phyloP scores from a whole-genome alignment of 2,797 vertebrate genomes.

The Amphiprion clarkii region DNA sequence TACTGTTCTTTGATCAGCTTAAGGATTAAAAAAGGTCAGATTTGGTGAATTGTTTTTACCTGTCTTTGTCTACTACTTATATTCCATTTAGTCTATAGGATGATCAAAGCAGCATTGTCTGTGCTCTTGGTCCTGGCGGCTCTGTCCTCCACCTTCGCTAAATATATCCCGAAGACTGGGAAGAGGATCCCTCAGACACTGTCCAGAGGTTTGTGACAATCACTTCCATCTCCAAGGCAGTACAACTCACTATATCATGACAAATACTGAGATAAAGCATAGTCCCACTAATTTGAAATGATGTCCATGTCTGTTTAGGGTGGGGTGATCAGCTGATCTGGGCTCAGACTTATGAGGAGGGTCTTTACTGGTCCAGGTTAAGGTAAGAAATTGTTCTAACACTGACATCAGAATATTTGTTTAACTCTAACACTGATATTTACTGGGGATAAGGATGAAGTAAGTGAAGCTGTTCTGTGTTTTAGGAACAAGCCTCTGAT shows the following conservation, averaged over 20 bases:
- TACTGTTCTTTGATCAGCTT: too few species aligned
- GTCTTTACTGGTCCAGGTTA: conserved; percentile 89
- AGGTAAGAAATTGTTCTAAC: conserved; percentile 77
- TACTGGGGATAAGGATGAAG: not conserved
- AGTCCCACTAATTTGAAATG: not conserved
- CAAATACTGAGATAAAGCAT: not conserved
- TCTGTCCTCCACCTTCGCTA: conserved; percentile 82
- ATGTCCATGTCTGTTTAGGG: conserved; percentile 79
- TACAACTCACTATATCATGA: not conserved
- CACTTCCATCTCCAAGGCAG: not conserved
- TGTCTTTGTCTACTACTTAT: not conserved
- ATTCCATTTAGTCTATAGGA: conserved; percentile 61
- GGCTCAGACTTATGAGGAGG: conserved; percentile 98
- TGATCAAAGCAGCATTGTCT: conserved; percentile 86
- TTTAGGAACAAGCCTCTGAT: conserved; percentile 94
- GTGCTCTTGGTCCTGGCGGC: conserved; percentile 85
- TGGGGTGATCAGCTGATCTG: conserved; percentile 97
- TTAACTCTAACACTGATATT: not conserved
- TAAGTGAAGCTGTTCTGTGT: conserved; percentile 33
- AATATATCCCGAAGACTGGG: conserved; percentile 83
- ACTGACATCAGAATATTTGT: not conserved
- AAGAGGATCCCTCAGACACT: conserved; percentile 92
- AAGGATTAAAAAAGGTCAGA: not conserved
- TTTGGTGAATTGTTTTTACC: not conserved
- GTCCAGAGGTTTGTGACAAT: conserved; percentile 89